Evolutionary conservation across 2,888 invertebrate genomes (phyloP).

Genomic region (Melinopterus prodromus): DNA sequence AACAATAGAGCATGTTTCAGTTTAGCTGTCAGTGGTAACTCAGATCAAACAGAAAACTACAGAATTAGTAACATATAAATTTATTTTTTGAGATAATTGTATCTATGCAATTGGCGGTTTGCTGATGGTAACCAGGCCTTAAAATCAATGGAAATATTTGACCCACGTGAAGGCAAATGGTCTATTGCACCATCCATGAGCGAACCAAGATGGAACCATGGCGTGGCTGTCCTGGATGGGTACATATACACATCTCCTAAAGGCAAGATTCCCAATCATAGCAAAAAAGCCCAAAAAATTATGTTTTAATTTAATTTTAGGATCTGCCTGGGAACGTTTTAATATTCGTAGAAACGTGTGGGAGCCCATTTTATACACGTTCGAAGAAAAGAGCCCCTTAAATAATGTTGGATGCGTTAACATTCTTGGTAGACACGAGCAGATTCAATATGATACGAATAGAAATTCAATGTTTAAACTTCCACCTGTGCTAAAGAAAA

Average conservation of each 20-base stretch:
- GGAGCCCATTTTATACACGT: not conserved
- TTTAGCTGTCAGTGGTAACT: not conserved
- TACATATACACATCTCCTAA: not conserved
- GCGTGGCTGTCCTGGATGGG: not conserved
- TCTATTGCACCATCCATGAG: not conserved
- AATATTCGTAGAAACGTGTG: not conserved
- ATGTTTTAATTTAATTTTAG: not conserved
- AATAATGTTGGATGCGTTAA: not conserved
- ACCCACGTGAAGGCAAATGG: not conserved
- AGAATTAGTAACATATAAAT: not conserved
- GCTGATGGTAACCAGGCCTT: not conserved
- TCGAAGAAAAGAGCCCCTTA: not conserved
- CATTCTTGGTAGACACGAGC: not conserved
- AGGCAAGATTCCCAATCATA: not conserved
- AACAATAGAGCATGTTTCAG: not conserved
- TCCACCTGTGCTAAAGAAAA: not conserved
- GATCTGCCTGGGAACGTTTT: not conserved
- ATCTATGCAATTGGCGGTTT: not conserved
- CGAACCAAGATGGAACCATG: not conserved
- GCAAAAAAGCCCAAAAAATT: not conserved
- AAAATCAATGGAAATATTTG: not conserved
- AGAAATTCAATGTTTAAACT: not conserved
- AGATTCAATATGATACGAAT: not conserved
- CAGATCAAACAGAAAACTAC: not conserved
- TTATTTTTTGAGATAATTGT: not conserved